Conservation (phyloP, 1,140 invertebrate genomes). For the Ruditapes philippinarum region DNA sequence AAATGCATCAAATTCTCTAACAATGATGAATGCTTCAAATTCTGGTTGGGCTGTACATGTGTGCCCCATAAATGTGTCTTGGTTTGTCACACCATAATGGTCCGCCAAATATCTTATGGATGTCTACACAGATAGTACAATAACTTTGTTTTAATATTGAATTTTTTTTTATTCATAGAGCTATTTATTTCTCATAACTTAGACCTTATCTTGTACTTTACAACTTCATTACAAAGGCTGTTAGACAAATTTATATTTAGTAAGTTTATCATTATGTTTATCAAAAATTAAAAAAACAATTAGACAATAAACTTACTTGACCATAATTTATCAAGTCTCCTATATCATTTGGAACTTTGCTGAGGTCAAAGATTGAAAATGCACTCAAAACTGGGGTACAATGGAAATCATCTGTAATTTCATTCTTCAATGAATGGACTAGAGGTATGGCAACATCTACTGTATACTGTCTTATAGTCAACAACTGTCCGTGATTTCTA, state of each 20-base stretch:
- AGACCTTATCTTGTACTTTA: background rate
- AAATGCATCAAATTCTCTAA: background rate
- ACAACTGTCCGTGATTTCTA: background rate
- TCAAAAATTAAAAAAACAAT: no score
- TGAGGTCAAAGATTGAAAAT: background rate
- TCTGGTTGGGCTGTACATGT: background rate
- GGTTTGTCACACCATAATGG: background rate
- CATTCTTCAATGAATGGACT: background rate
- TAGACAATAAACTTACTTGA: slow-evolving; percentile 4
- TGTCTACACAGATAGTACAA: background rate
- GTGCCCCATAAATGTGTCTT: background rate
- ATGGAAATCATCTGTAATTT: background rate
- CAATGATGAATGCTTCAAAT: background rate
- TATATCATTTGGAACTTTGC: slow-evolving; percentile 55
- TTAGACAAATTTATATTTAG: no score
- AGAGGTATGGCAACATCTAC: background rate
- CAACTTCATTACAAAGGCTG: no score
- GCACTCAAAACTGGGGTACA: background rate
- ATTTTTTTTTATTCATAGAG: no score
- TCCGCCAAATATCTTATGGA: background rate
- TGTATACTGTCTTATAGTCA: background rate
- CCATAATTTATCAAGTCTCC: slow-evolving; percentile 66
- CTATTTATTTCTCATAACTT: background rate
- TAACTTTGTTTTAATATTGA: no score
- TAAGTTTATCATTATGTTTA: no score